Percentiles rank a stretch among this genome's conserved stretches.
phyloP scores from a whole-genome alignment of 2,113 vertebrate genomes.

The Hydropotes inermis region DNA sequence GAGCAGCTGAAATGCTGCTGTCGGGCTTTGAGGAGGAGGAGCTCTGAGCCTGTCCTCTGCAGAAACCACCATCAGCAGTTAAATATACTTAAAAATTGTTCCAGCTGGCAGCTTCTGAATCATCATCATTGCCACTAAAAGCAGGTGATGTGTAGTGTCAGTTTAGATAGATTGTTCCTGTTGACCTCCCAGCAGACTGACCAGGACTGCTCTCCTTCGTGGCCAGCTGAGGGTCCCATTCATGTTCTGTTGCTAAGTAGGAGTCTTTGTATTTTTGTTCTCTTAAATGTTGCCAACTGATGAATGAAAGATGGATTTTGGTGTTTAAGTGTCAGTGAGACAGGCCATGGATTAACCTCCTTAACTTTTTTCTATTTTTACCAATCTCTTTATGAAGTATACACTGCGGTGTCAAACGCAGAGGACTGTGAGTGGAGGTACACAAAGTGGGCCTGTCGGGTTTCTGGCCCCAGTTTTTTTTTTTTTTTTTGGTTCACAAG shows the following conservation, averaged over 20 bases:
- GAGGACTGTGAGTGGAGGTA: neutral
- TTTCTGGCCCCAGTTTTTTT: neutral
- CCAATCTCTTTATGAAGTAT: neutral
- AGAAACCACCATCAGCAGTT: constrained; percentile 77
- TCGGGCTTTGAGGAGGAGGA: constrained; percentile 36
- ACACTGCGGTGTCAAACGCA: no score
- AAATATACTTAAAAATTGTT: constrained; percentile 74
- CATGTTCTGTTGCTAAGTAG: fast-evolving
- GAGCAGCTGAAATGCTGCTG: constrained; percentile 56
- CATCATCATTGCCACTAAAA: constrained; percentile 74
- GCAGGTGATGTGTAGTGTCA: neutral
- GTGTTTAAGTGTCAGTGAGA: neutral
- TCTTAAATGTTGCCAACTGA: neutral
- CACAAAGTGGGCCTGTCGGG: neutral
- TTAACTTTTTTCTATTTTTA: neutral
- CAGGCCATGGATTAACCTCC: neutral
- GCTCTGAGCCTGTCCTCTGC: constrained; percentile 54
- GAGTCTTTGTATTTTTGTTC: neutral
- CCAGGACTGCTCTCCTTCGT: fast-evolving
- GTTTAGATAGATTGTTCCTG: neutral
- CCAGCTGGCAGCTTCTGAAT: constrained; percentile 76
- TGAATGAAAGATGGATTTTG: neutral
- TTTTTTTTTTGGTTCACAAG: neutral
- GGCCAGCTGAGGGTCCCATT: fast-evolving
- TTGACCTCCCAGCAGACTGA: neutral